These are phyloP conservation scores for Tricholaema leucomelas DNA, from an alignment of 2,113 vertebrate species.

Conservation along the genomic window DNA sequence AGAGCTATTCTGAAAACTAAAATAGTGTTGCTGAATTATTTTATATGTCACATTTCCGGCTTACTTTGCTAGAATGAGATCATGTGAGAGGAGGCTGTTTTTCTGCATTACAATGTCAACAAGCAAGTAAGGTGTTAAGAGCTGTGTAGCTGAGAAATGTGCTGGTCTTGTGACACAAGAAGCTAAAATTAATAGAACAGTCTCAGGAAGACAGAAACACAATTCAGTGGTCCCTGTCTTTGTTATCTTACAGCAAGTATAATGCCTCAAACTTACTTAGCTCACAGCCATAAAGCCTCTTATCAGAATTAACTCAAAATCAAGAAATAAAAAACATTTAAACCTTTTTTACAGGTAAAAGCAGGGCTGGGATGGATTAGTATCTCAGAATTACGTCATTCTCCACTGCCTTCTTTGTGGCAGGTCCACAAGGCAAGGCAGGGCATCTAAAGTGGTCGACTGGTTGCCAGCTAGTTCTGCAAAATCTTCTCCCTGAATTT, in stretches of 20 bases:
- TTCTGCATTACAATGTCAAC: constrained; percentile 20
- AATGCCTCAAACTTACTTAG: background rate
- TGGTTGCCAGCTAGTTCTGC: background rate
- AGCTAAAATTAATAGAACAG: background rate
- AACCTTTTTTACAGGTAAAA: constrained; percentile 19
- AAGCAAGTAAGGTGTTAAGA: background rate
- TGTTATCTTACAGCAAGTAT: background rate
- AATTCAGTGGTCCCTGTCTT: background rate
- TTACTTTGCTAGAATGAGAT: background rate
- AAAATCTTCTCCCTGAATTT: background rate
- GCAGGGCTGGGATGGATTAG: background rate
- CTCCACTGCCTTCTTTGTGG: background rate
- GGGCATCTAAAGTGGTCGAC: background rate
- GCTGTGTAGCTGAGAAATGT: background rate
- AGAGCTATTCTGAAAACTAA: constrained; percentile 33
- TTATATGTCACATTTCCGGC: constrained; percentile 44
- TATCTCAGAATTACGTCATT: background rate
- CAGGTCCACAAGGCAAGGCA: background rate
- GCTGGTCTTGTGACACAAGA: background rate
- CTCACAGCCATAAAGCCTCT: constrained; percentile 8
- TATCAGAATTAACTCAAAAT: background rate
- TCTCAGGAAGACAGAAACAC: background rate
- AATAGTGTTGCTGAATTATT: constrained; percentile 26
- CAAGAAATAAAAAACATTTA: background rate
- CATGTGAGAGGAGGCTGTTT: background rate